phyloP scores from a whole-genome alignment of 2,888 invertebrate species.

The Gymnocheta viridis region DNA sequence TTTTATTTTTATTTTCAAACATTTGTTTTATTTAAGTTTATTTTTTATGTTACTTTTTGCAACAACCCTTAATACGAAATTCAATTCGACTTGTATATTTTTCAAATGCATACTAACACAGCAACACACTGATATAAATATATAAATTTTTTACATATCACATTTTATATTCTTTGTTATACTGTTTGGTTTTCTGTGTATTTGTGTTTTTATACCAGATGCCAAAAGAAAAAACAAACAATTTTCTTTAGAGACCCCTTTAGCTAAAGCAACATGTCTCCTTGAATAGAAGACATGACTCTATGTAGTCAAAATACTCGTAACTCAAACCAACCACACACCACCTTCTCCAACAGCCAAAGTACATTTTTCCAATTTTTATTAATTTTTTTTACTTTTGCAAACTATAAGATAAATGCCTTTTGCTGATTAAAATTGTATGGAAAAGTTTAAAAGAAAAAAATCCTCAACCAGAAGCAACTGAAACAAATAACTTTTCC shows the following conservation, averaged over 20 bases:
- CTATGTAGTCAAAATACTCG: background rate
- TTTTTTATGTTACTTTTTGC: constrained; percentile 13
- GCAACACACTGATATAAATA: background rate
- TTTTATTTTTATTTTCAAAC: constrained; percentile 27
- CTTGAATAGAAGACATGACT: constrained; percentile 72
- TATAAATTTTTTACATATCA: constrained; percentile 18
- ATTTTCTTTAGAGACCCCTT: constrained; percentile 76
- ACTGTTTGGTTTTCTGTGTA: background rate
- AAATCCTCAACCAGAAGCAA: background rate
- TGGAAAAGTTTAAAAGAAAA: constrained; percentile 50
- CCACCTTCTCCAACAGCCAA: constrained; percentile 11
- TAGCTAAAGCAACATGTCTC: constrained; percentile 71
- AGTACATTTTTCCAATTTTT: constrained; percentile 43
- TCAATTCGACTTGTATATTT: constrained; percentile 43
- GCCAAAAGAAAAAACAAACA: constrained; percentile 15
- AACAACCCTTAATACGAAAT: constrained; percentile 67
- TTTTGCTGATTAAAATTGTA: constrained; percentile 79
- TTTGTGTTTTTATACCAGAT: background rate
- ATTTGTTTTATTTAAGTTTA: constrained; percentile 26
- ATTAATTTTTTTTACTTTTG: constrained; percentile 62
- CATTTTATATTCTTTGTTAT: constrained; percentile 57
- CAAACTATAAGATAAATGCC: constrained; percentile 79
- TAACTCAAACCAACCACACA: constrained; percentile 19
- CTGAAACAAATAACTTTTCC: constrained; percentile 31
- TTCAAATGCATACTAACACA: background rate